These are phyloP conservation scores for Addax nasomaculatus DNA, from an alignment of 2,113 vertebrate genomes.

Conservation along the genomic window DNA sequence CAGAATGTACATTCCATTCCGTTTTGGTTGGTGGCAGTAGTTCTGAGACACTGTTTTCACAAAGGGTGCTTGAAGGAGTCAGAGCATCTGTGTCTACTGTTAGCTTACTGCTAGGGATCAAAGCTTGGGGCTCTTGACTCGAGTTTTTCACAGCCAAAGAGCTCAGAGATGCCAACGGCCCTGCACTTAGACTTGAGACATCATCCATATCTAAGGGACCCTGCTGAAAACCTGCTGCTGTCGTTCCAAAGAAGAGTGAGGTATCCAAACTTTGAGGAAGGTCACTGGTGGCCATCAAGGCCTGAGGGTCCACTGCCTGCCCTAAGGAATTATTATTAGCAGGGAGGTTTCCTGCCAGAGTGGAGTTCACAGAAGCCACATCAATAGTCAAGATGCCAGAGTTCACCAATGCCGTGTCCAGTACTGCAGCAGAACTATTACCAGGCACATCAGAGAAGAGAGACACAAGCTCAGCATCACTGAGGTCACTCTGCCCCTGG, in stretches of 20 bases:
- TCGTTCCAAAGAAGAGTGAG: constrained; percentile 80
- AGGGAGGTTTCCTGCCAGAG: constrained; percentile 80
- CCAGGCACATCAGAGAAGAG: constrained; percentile 88
- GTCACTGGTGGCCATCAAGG: constrained; percentile 84
- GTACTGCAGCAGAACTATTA: constrained; percentile 81
- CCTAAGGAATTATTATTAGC: constrained; percentile 73
- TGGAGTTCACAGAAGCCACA: constrained; percentile 86
- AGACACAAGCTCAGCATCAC: constrained; percentile 90
- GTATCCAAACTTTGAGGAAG: constrained; percentile 88
- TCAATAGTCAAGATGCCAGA: constrained; percentile 95
- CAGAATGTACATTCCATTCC: constrained; percentile 83
- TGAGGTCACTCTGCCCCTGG: too few species aligned
- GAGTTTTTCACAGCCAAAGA: constrained; percentile 84
- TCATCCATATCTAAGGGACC: constrained; percentile 90
- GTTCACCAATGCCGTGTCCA: constrained; percentile 91
- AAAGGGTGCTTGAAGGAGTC: constrained; percentile 84
- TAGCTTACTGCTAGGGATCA: constrained; percentile 86
- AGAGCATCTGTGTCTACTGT: constrained; percentile 84
- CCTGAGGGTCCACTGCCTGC: constrained; percentile 88
- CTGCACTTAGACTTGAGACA: constrained; percentile 88
- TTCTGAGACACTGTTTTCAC: constrained; percentile 83
- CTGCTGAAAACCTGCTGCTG: constrained; percentile 86
- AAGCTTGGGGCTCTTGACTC: constrained; percentile 81
- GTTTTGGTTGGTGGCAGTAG: constrained; percentile 85
- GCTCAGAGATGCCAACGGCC: constrained; percentile 86